phyloP scores from a whole-genome alignment of 92 coral and sea anemone genomes.

The Porites divaricata region DNA sequence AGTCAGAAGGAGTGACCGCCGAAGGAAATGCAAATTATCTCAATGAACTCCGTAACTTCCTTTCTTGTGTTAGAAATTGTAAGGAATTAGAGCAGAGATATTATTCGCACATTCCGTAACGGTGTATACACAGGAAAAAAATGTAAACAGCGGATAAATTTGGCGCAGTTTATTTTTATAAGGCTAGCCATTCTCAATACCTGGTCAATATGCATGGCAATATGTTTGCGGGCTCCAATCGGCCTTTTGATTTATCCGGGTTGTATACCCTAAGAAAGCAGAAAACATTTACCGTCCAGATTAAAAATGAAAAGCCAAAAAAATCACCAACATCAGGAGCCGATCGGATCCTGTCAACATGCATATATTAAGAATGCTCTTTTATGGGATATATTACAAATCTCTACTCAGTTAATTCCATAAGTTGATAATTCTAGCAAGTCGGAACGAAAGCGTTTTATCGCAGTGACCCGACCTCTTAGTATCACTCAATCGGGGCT shows the following conservation, averaged over 20 bases:
- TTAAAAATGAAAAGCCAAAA: not conserved
- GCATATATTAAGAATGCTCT: conserved; percentile 2
- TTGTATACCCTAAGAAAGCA: not conserved
- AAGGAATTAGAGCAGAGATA: not conserved
- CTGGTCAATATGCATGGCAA: not conserved
- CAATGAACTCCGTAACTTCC: conserved; percentile 41
- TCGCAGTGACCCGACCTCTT: conserved; percentile 35
- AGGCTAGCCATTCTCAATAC: not conserved
- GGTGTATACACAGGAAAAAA: conserved; percentile 4
- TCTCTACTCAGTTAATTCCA: conserved; percentile 6
- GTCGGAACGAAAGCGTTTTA: conserved; percentile 23
- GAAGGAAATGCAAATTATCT: conserved; percentile 21
- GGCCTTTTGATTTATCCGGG: not conserved
- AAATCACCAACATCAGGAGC: not conserved
- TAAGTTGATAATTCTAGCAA: not conserved
- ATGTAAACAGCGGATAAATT: conserved; percentile 25
- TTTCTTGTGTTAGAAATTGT: not conserved
- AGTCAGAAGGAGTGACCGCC: not conserved
- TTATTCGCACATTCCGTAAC: not conserved
- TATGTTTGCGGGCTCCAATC: not conserved
- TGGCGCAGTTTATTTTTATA: conserved; percentile 17
- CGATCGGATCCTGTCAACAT: not conserved
- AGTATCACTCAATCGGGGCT: conserved; percentile 32
- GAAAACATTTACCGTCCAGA: too few relatives aligned
- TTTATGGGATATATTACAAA: conserved; percentile 6